Base-by-base conservation (phyloP, 2,113 vertebrate genomes). In the Galemys pyrenaicus region DNA sequence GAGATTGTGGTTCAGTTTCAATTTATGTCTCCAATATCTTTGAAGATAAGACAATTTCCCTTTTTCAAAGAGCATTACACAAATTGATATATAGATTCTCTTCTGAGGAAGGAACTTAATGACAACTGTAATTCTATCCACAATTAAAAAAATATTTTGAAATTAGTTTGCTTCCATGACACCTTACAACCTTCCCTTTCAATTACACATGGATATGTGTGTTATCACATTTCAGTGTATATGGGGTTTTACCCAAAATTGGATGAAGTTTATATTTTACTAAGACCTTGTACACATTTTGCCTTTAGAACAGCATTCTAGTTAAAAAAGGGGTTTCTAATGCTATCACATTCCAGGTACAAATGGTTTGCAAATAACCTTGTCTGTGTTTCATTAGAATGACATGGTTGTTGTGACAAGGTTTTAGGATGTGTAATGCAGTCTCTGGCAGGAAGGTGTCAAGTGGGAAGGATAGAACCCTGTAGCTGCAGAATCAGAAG, bases 1-100 rank as follows among this genome's bases (percentile, higher is more conserved):
- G 9, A 44, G 4, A 44, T 95, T 79, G 6, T 68, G 22, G 20
- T 46, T 89, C n/a, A 73, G 9, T 62, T 24, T 78, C 92, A 64
- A 71, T 68, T 51, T 82, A n/a, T 10, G 3, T 24, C 37, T 92
- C 35, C 71, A 91, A 68, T 58, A 86, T 41, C 17, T 30, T 60
- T 62, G 30, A 70, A 71, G 10, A 83, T 11, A 78, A 75, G 28
- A 87, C 64, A 0, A 16, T 37, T 81, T 85, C 68, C 35, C 2
- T 71, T 22, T 84, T 95, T 85, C 37, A 74, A 67, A 80, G 75
- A 81, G 5, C 30, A 71, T 64, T 75, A 65, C n/a, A 84, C 89
- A 94, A 92, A 81, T 85, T 6, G 12, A 74, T 81, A 74, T 78
- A 68, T 32, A 62, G 62, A 56, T 77, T 19, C 39, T 75, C 70